These are phyloP conservation scores for Antennarius striatus DNA, from an alignment of 2,113 vertebrate species.

Conservation along the genomic window DNA sequence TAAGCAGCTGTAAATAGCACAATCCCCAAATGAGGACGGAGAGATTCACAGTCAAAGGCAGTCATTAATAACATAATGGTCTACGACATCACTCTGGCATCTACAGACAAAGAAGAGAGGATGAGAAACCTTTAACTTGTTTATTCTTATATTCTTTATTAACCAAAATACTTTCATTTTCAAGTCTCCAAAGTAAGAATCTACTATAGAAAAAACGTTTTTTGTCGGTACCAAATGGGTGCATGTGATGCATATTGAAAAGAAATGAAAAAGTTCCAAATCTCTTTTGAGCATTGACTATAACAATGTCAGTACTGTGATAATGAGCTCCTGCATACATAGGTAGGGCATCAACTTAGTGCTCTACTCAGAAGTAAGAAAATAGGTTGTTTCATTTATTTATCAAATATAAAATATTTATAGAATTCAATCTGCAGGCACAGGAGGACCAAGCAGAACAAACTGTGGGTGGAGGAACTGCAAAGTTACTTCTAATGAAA, in stretches of 20 bases:
- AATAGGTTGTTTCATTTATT: conserved; percentile 78
- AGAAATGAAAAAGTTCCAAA: conserved; percentile 42
- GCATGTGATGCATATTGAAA: conserved; percentile 29
- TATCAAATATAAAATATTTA: conserved; percentile 78
- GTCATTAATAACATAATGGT: conserved; percentile 37
- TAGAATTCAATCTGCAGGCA: conserved; percentile 69
- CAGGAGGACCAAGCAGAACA: conserved; percentile 57
- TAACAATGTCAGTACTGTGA: conserved; percentile 38
- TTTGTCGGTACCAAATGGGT: conserved; percentile 12
- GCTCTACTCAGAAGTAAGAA: conserved; percentile 58
- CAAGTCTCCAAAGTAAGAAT: conserved; percentile 11
- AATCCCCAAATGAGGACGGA: conserved; percentile 43
- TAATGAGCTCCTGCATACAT: conserved; percentile 47
- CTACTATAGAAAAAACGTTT: not conserved
- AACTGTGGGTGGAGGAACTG: conserved; percentile 63
- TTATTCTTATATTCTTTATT: conserved; percentile 6
- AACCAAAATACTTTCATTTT: conserved; percentile 29
- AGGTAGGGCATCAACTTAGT: conserved; percentile 46
- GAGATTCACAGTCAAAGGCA: conserved; percentile 27
- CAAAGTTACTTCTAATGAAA: conserved; percentile 52
- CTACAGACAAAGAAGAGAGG: not conserved
- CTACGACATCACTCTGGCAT: conserved; percentile 22
- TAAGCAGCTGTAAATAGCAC: conserved; percentile 46
- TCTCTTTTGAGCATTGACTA: conserved; percentile 26
- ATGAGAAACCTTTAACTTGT: not conserved